These are phyloP conservation scores for Idris sp. DNA, from an alignment of 1,140 invertebrate genomes.

Conservation along the genomic window DNA sequence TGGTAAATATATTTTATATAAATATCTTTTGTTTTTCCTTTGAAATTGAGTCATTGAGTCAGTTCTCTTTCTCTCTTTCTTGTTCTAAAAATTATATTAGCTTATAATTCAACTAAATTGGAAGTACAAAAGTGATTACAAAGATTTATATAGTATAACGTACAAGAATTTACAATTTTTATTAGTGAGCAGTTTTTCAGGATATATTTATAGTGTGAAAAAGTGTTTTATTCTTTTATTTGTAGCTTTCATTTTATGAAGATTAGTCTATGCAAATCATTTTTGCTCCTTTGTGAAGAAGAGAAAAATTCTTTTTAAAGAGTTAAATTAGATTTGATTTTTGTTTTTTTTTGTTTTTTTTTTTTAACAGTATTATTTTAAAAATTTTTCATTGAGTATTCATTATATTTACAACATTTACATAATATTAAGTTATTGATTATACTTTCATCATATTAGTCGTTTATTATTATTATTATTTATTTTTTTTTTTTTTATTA, in stretches of 20 bases:
- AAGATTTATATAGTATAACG: conserved; percentile 28
- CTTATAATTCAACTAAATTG: conserved; percentile 5
- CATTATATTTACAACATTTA: conserved; percentile 41
- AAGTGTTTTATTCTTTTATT: conserved; percentile 12
- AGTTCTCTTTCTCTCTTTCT: conserved; percentile 45
- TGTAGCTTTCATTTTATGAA: conserved; percentile 17
- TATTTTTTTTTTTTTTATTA: no score
- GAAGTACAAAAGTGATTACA: conserved; percentile 29
- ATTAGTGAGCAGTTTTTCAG: conserved; percentile 54
- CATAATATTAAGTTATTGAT: conserved; percentile 17
- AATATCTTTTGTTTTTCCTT: conserved; percentile 32
- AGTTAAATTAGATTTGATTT: no score
- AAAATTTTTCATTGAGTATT: conserved; percentile 20
- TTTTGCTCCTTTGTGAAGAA: background rate
- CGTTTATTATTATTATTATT: no score
- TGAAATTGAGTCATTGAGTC: conserved; percentile 37
- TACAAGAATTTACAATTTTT: conserved; percentile 38
- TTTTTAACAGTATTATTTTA: background rate
- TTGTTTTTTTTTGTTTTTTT: no score
- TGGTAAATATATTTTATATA: conserved; percentile 49
- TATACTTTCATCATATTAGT: conserved; percentile 39
- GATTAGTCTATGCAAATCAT: conserved; percentile 20
- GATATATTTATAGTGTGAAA: conserved; percentile 49
- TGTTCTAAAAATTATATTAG: conserved; percentile 22
- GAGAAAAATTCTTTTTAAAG: no score